phyloP scores from a whole-genome alignment of 1,140 invertebrate genomes.

The Eumaeus atala region DNA sequence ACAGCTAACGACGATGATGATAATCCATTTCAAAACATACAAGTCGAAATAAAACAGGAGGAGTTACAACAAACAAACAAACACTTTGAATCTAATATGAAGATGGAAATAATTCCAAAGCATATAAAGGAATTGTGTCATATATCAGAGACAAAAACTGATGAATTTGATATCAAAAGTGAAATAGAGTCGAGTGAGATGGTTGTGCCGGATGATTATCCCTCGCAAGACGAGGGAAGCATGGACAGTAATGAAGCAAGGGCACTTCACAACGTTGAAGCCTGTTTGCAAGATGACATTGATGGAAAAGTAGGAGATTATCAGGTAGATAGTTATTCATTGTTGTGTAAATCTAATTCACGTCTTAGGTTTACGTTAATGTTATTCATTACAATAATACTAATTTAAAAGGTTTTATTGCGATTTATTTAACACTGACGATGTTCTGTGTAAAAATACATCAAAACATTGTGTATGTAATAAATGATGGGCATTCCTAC shows the following conservation, averaged over 20 bases:
- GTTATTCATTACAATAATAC: no score
- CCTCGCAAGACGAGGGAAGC: conserved; percentile 45
- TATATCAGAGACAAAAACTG: conserved; percentile 4
- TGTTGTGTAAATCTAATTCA: background rate
- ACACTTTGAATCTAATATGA: conserved; percentile 19
- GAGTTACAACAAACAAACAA: conserved; percentile 26
- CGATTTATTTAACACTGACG: no score
- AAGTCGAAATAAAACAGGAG: conserved; percentile 43
- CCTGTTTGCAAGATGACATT: conserved; percentile 52
- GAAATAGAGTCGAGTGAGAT: conserved; percentile 7
- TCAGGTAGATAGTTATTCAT: conserved; percentile 28
- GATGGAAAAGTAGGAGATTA: conserved; percentile 43
- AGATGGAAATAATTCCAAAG: conserved; percentile 1
- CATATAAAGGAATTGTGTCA: background rate
- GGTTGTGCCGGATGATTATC: conserved; percentile 42
- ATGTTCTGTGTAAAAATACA: no score
- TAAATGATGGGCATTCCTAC: no score
- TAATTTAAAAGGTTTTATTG: no score
- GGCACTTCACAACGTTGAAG: conserved; percentile 54
- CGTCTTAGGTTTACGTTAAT: no score
- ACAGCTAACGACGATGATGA: conserved; percentile 14
- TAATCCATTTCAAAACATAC: conserved; percentile 39
- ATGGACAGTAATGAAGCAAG: conserved; percentile 52
- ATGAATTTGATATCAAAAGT: conserved; percentile 4
- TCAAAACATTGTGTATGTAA: no score